Conservation (phyloP, 2,113 vertebrate species). For the Corythoichthys intestinalis region DNA sequence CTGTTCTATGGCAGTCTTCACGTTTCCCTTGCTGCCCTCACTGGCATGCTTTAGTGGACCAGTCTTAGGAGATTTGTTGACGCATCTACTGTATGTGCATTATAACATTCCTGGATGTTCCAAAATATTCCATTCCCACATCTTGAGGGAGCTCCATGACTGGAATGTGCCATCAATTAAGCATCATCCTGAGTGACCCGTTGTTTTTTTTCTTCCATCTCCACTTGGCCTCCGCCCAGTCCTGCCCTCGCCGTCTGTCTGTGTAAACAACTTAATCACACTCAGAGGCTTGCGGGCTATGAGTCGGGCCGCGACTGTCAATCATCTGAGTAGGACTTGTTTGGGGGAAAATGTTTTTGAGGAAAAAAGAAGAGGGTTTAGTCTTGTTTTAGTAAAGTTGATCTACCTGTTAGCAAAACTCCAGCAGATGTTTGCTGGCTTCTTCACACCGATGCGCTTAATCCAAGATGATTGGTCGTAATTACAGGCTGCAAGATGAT, state of each 20-base stretch:
- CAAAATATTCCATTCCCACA: conserved; percentile 3
- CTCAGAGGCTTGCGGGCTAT: background rate
- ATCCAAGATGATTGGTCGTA: conserved; percentile 74
- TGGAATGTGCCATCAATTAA: conserved; percentile 1
- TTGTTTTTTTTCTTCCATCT: background rate
- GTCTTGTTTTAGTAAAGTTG: background rate
- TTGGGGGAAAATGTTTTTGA: background rate
- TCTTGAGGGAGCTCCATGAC: background rate
- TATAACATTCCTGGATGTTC: conserved; percentile 3
- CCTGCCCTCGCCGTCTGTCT: background rate
- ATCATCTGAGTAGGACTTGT: background rate
- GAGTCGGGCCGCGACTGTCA: background rate
- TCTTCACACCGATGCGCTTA: conserved; percentile 67
- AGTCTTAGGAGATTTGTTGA: background rate
- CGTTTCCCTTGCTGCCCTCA: background rate
- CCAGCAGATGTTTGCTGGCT: conserved; percentile 72
- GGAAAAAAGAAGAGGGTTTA: background rate
- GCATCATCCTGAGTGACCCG: background rate
- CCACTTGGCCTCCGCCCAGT: background rate
- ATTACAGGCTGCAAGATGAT: conserved; percentile 78
- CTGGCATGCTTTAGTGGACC: background rate
- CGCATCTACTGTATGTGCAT: background rate
- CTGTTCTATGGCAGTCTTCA: background rate
- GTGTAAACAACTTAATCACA: conserved; percentile 6
- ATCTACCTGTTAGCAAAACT: background rate